Percentiles rank a stretch among this genome's conserved stretches.
Conservation (phyloP, 92 coral and sea anemone genomes). For the Parazoanthus darwini region DNA sequence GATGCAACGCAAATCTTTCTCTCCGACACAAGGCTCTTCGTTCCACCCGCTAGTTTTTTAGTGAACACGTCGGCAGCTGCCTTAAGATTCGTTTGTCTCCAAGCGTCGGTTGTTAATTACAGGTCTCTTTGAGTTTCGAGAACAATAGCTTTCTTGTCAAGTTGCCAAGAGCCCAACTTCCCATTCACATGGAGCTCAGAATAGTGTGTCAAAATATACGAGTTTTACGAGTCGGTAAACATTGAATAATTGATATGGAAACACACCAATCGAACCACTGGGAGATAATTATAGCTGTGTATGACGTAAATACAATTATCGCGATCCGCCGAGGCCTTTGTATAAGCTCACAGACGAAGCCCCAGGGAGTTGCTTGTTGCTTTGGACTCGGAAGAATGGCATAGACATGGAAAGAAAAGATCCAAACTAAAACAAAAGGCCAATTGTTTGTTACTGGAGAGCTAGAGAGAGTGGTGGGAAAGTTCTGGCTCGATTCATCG, state of each 20-base stretch:
- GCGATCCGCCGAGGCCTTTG: conserved; percentile 29
- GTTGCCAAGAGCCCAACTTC: conserved; percentile 22
- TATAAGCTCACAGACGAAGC: conserved; percentile 21
- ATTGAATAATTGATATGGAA: conserved; percentile 77
- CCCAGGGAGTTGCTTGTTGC: conserved; percentile 20
- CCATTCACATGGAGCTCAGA: conserved; percentile 18
- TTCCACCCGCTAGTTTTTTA: too few species aligned
- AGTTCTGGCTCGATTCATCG: neutral
- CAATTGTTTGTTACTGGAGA: conserved; percentile 21
- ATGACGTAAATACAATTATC: conserved; percentile 43
- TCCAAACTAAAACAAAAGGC: conserved; percentile 16
- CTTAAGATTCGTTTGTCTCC: too few species aligned
- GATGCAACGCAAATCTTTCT: too few species aligned
- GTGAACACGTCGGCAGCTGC: too few species aligned
- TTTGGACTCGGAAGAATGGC: conserved; percentile 25
- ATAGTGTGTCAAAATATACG: conserved; percentile 30
- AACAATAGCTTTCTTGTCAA: conserved; percentile 39
- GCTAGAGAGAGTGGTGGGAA: conserved; percentile 20
- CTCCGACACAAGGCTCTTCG: too few species aligned
- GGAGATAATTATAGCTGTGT: conserved; percentile 26
- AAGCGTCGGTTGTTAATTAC: too few species aligned
- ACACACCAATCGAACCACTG: conserved; percentile 65
- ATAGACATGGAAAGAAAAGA: conserved; percentile 2
- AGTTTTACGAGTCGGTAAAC: conserved; percentile 63
- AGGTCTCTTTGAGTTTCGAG: too few species aligned